These are phyloP conservation scores for Rotaria sp. DNA, from an alignment of 2,888 invertebrate genomes.

Conservation along the genomic window DNA sequence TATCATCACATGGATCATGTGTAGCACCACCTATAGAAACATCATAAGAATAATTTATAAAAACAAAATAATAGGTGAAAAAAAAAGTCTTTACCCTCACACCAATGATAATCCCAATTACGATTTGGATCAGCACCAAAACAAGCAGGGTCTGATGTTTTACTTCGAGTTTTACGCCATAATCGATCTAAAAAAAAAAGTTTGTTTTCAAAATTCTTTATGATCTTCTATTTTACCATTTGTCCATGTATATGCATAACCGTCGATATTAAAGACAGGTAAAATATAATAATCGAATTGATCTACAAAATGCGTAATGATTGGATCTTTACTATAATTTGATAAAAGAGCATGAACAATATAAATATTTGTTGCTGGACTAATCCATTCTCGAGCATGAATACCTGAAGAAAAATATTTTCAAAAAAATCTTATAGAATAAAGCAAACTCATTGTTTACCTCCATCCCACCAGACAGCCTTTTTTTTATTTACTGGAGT, in stretches of 20 bases:
- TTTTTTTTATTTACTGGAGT: not conserved
- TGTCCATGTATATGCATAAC: constrained; percentile 47
- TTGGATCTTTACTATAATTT: not conserved
- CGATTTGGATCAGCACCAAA: constrained; percentile 36
- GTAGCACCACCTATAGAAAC: too few relatives aligned
- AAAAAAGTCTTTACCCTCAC: not conserved
- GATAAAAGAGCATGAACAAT: constrained; percentile 29
- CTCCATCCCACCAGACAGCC: constrained; percentile 34
- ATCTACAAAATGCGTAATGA: not conserved
- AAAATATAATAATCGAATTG: not conserved
- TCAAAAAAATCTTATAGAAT: too few relatives aligned
- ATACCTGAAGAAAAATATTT: not conserved
- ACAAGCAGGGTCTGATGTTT: constrained; percentile 26
- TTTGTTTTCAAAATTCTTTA: too few relatives aligned
- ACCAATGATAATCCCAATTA: constrained; percentile 35
- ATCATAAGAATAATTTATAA: too few relatives aligned
- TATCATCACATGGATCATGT: not conserved
- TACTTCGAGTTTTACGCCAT: constrained; percentile 36
- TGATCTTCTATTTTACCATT: constrained; percentile 41
- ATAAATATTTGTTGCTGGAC: constrained; percentile 34
- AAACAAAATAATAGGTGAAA: too few relatives aligned
- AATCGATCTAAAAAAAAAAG: not conserved
- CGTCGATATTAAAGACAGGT: constrained; percentile 15
- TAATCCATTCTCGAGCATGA: constrained; percentile 38
- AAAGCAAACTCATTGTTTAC: not conserved